Base-by-base conservation (phyloP, 1,140 invertebrate species). In the Oncopeltus fasciatus region DNA sequence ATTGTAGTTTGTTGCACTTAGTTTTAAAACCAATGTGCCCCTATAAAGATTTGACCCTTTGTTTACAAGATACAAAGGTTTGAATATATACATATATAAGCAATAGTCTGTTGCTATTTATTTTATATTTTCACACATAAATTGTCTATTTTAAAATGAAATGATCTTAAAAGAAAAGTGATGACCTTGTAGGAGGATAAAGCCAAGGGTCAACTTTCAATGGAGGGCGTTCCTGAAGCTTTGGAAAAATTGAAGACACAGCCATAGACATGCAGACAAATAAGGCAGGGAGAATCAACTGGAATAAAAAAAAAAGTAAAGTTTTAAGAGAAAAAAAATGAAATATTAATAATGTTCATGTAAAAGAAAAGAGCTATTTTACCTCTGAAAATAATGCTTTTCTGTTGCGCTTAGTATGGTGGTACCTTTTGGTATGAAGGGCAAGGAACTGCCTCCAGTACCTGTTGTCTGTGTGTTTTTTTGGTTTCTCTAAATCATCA, bases 311-410 rank as follows among this genome's bases (percentile, higher is more conserved):
- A 14, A 5, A 38, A 38, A 8, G 14, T 8, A 38, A 2, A 51
- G n/a, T 57, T 20, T 26, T 12, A 61, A 38, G 31, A 38, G 14
- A 14, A 38, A 38, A 38, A 38, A 38, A 38, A 38, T 38, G 31
- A 8, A 38, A 8, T 38, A 14, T 38, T 5, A 38, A 5, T 14
- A 38, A 38, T 38, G 14, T 38, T 38, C 31, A 38, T 8, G 5
- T 8, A 38, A 38, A 38, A 38, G 14, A 38, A 38, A 38, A 38
- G 5, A 38, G 31, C 14, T 8, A 38, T 38, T 38, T 38, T 38
- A 70, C 68, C 66, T 70, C 69, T 21, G 64, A 64, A 56, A 68
- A 67, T 3, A 70, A 46, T 31, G 69, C 68, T 46, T 70, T 70
- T 28, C 60, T 61, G 44, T 70, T 69, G 5, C 69, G 31, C 33